These are phyloP conservation scores for Tipula lateralis DNA, from an alignment of 2,888 invertebrate species.

Conservation along the genomic window DNA sequence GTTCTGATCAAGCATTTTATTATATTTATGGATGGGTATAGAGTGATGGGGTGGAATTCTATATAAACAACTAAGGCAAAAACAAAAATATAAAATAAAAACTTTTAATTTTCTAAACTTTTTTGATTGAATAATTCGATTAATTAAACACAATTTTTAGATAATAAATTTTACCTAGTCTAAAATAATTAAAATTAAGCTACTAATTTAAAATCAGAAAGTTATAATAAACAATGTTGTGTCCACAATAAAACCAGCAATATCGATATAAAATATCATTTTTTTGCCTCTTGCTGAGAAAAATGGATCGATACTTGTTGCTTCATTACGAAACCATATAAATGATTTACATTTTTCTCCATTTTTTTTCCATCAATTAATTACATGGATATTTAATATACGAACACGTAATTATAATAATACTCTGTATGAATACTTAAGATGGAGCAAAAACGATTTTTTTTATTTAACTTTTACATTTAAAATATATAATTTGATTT, in stretches of 20 bases:
- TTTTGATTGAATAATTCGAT: conserved; percentile 24
- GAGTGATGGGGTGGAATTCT: background rate
- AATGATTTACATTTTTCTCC: background rate
- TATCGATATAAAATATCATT: background rate
- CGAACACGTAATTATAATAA: background rate
- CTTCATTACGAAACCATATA: background rate
- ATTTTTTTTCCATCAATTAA: background rate
- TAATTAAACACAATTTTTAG: conserved; percentile 14
- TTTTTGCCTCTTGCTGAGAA: background rate
- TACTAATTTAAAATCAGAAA: background rate
- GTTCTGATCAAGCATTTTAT: background rate
- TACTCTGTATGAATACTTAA: background rate
- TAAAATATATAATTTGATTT: background rate
- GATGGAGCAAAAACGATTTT: background rate
- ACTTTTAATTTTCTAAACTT: background rate
- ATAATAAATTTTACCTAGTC: background rate
- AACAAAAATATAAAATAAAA: background rate
- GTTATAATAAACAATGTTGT: background rate
- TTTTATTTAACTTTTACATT: background rate
- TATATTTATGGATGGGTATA: too few relatives aligned
- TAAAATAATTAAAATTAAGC: background rate
- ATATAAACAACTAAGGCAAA: background rate
- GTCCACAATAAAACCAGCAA: background rate
- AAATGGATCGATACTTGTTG: background rate
- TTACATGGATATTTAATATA: background rate